phyloP scores from a whole-genome alignment of 2,113 vertebrate genomes.

The Charadrius vociferus region DNA sequence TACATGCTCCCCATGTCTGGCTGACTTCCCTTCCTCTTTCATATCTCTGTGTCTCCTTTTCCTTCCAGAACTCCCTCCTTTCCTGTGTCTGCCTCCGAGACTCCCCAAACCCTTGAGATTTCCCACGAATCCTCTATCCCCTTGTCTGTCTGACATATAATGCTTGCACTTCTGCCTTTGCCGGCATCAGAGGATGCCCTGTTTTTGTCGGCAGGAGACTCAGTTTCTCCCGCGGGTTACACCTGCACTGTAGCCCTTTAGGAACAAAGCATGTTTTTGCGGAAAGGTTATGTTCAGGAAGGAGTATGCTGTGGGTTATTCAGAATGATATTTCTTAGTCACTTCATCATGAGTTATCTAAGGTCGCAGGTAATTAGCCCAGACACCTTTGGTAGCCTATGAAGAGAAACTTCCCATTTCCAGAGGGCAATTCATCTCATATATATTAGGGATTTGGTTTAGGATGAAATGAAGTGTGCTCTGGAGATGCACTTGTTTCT shows the following conservation, averaged over 20 bases:
- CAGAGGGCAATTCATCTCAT: neutral
- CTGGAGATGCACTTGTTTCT: neutral
- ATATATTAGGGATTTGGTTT: neutral
- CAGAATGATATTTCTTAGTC: neutral
- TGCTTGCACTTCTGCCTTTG: neutral
- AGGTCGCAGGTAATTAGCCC: neutral
- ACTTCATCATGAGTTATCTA: neutral
- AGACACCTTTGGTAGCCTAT: neutral
- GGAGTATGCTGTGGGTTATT: neutral
- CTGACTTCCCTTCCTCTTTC: slow-evolving; percentile 61
- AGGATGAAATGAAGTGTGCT: neutral
- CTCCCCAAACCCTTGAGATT: slow-evolving; percentile 14
- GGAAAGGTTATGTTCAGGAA: neutral
- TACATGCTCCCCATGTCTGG: slow-evolving; percentile 20
- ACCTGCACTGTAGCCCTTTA: neutral
- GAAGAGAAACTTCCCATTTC: neutral
- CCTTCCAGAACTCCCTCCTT: slow-evolving; percentile 59
- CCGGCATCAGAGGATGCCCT: neutral
- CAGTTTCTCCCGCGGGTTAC: neutral
- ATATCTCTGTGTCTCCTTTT: slow-evolving; percentile 61
- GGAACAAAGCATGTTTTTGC: neutral
- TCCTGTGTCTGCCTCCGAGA: slow-evolving; percentile 50
- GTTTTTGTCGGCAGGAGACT: neutral
- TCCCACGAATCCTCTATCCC: slow-evolving; percentile 12
- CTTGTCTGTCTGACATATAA: neutral